These are phyloP conservation scores for Mus caroli DNA, from an alignment of 2,797 vertebrate species.

Conservation along the genomic window DNA sequence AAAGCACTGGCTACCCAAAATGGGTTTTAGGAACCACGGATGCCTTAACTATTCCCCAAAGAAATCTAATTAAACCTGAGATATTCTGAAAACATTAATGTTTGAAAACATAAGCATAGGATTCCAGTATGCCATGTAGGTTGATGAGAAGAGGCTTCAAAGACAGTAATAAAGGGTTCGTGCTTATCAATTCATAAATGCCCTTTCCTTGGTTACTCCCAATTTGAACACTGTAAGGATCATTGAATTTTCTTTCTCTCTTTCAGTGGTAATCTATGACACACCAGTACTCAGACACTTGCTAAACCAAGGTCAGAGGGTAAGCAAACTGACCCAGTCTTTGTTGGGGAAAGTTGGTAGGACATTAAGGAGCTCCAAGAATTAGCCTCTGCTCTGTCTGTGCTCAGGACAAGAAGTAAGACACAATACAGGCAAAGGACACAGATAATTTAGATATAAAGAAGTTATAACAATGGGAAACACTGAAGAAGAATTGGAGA, in stretches of 20 bases:
- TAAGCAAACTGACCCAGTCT: background rate
- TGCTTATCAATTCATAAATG: background rate
- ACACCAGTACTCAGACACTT: background rate
- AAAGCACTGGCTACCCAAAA: background rate
- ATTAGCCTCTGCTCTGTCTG: background rate
- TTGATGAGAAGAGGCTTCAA: background rate
- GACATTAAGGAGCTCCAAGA: background rate
- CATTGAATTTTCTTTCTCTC: background rate
- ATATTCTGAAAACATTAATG: background rate
- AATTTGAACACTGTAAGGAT: background rate
- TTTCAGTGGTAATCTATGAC: background rate
- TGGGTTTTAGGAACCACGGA: slow-evolving; percentile 6
- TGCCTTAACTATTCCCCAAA: background rate
- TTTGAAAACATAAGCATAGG: background rate
- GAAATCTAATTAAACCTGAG: background rate
- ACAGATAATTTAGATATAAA: background rate
- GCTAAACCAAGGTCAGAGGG: background rate
- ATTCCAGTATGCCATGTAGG: background rate
- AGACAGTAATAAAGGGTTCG: background rate
- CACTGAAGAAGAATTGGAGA: background rate
- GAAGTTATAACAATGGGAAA: background rate
- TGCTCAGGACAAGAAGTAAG: background rate
- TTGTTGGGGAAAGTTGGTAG: background rate
- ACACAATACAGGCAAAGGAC: background rate
- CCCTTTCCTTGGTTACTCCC: background rate